Evolutionary conservation across 2,113 vertebrate species (phyloP), one percentile per base, ranked within the genome.

Genomic region (Colinus virginianus): DNA sequence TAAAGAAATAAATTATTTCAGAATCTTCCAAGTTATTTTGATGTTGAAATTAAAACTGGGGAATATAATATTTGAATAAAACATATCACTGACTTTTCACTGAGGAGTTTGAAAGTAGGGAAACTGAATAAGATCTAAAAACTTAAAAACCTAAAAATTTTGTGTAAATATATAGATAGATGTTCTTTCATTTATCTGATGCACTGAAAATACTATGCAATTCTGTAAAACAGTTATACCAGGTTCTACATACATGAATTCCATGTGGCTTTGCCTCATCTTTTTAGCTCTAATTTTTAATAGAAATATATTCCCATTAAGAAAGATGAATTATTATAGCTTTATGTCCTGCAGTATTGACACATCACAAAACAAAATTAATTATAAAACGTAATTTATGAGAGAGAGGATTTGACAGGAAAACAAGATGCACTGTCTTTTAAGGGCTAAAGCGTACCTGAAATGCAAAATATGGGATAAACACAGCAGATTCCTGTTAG

Each of bases 1-100:
- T 83, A 83, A 92, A 87, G 75, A 95, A 95, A 92, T 32, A 90
- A 76, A 83, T 80, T 93, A 2, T 75, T 53, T 88, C 76, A 78
- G 93, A 93, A 86, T 84, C 62, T 78, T 88, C n/a, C 76, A 75
- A 71, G 56, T 71, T 75, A 64, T 90, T 86, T 64, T 48, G 88
- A 81, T 48, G 23, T 20, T 78, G 22, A 88, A 93, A 88, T 93
- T 90, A 81, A 90, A 93, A 48, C 34, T 40, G n/a, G 32, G 23
- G 26, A 86, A 81, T 71, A 80, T 15, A 67, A 40, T 86, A 56
- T 36, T 84, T 80, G 56, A 90, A 83, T 88, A 86, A 93, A 96
- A 87, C 11, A 48, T 64, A 74, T 7, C 83, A 38, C 59, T 74
- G 87, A 83, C 45, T 77, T 94, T 74, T 42, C 19, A 85, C 71